Conservation (phyloP, 2,888 invertebrate genomes). For the Latrodectus hesperus region DNA sequence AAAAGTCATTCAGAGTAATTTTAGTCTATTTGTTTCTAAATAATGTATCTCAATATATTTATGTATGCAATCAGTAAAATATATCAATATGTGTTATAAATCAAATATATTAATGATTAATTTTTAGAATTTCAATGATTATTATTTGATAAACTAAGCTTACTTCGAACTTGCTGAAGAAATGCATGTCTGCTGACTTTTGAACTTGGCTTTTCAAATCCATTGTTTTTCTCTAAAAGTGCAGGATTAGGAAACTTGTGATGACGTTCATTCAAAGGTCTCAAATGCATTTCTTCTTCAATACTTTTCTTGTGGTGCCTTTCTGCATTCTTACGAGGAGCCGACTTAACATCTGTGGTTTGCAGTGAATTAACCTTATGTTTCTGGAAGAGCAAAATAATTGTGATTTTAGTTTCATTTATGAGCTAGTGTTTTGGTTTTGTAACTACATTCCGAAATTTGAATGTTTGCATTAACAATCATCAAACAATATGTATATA, state of each 20-base stretch:
- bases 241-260: conserved; percentile 63
- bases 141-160: neutral
- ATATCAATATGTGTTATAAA: neutral
- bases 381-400: conserved; percentile 4
- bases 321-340: conserved; percentile 35
- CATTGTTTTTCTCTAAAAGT: conserved; percentile 25
- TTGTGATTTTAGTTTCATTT: neutral
- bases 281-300: conserved; percentile 64
- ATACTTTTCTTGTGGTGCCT: conserved; percentile 60
- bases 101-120: neutral
- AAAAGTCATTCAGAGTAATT: no score
- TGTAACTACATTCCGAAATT: no score
- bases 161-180: conserved; percentile 45
- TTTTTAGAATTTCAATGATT: neutral
- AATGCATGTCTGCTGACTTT: conserved; percentile 43
- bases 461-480: no score
- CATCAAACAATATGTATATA: no score
- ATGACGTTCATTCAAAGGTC: conserved; percentile 55
- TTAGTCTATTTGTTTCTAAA: no score
- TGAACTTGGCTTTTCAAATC: conserved; percentile 6
- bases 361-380: conserved; percentile 1
- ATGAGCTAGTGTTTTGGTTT: no score
- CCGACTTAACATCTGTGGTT: conserved; percentile 23
- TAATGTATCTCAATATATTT: no score
- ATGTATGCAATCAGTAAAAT: no score